Percentiles rank a stretch among this genome's conserved stretches.
Evolutionary conservation across 2,888 invertebrate genomes (phyloP).

Genomic region (Clitarchus hookeri): DNA sequence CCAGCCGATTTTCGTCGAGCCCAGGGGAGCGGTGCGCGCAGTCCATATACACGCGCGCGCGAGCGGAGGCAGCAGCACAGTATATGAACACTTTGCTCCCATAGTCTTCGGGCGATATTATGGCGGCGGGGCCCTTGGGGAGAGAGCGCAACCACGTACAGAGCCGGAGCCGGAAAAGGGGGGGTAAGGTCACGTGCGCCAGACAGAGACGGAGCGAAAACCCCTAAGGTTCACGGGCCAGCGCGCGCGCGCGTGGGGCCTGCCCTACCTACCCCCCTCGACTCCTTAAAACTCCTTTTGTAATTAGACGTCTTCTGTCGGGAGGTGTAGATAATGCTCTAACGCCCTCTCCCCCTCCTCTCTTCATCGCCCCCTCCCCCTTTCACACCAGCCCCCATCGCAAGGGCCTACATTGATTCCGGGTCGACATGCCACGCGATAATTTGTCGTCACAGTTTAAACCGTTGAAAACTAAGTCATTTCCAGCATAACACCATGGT

Average conservation of each 20-base stretch:
- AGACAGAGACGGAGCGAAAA: not conserved
- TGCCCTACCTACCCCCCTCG: not conserved
- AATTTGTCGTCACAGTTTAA: too few relatives aligned
- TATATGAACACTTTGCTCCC: slow-evolving; percentile 14
- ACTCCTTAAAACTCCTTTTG: not conserved
- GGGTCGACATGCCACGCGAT: not conserved
- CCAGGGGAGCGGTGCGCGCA: not conserved
- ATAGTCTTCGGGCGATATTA: not conserved
- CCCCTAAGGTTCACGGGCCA: not conserved
- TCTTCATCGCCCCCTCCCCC: not conserved
- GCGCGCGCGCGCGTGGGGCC: not conserved
- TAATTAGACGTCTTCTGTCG: not conserved
- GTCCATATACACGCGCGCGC: not conserved
- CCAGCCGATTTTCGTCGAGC: not conserved
- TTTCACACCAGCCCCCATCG: too few relatives aligned
- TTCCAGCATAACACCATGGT: too few relatives aligned
- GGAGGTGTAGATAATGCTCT: slow-evolving; percentile 9
- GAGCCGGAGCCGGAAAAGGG: too few relatives aligned
- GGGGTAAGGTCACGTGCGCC: not conserved
- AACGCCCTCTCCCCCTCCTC: not conserved
- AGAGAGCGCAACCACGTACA: not conserved
- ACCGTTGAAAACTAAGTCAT: too few relatives aligned
- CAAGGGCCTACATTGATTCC: not conserved
- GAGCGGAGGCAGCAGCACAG: not conserved
- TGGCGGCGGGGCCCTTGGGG: not conserved